Base-by-base conservation (phyloP, 2,888 invertebrate species). In the Andrena bucephala region DNA sequence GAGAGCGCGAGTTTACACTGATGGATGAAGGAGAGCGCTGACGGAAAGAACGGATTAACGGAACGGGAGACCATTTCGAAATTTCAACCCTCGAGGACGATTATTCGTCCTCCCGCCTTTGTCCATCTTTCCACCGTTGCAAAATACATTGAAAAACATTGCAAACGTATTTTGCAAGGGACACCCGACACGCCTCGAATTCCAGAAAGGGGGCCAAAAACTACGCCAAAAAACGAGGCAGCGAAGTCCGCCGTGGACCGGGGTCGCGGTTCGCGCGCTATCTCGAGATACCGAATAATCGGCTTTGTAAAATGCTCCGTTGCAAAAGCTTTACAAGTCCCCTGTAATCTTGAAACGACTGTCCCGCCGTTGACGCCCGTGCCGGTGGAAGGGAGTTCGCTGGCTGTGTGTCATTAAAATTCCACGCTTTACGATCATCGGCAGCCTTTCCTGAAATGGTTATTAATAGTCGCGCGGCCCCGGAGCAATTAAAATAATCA, bases 221-320 rank as follows among this genome's bases (percentile, higher is more conserved):
- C 13, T 1, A 24, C 27, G 16, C n/a, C 16, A 13, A 54, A 77
- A 77, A 73, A 65, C 67, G 60, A 67, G 48, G 52, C 31, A 69
- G 42, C 29, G 31, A 74, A 77, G 36, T 60, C 42, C 42, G 42
- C 42, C 62, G 36, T 16, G 16, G 16, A 16, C 24, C 24, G 52
- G 66, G 36, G 20, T 6, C 50, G 52, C 27, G 42, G 62, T 59
- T 33, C 33, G 13, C 60, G 57, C 54, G 59, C 36, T 68, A 52
- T 66, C 81, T 71, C 66, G 77, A 71, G 77, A 81, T 75, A 77
- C 67, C 42, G 68, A 78, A 71, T 83, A 84, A 84, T 84, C 84
- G 75, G 82, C 78, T 84, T 83, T 84, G 66, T 52, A 79, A 82
- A 82, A 84, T 78, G 82, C 76, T 68, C 66, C 48, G 65, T 54